A percentile compares a stretch with the other conserved stretches of the same genome.
Evolutionary conservation across 1,140 invertebrate species (phyloP).

Genomic region (Goniozus legneri): DNA sequence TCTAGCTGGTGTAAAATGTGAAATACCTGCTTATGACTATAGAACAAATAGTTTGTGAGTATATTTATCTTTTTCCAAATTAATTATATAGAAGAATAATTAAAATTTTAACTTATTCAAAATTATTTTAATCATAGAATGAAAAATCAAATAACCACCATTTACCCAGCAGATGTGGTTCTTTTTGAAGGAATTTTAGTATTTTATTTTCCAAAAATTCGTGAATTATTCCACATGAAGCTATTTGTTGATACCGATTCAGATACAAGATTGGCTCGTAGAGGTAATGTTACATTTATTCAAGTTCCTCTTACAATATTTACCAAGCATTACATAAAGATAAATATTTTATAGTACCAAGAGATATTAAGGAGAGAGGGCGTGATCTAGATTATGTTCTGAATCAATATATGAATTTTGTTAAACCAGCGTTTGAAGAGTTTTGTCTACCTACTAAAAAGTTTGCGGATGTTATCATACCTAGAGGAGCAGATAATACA

Average conservation of each 20-base stretch:
- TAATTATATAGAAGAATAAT: background rate
- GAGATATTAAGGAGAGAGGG: conserved; percentile 92
- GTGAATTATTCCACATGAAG: conserved; percentile 98
- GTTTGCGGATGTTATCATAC: conserved; percentile 99
- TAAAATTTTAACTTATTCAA: conserved; percentile 8
- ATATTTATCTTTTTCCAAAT: conserved; percentile 7
- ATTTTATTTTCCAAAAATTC: conserved; percentile 93
- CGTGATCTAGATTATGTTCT: conserved; percentile 92
- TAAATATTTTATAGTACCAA: conserved; percentile 73
- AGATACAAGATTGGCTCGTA: conserved; percentile 89
- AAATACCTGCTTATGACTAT: conserved; percentile 90
- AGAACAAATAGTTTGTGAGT: conserved; percentile 77
- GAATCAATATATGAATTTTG: conserved; percentile 94
- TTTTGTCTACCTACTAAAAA: conserved; percentile 99
- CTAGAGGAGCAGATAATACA: conserved; percentile 92
- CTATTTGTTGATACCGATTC: conserved; percentile 99
- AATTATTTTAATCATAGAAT: conserved; percentile 60
- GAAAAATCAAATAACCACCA: conserved; percentile 69
- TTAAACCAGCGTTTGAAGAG: conserved; percentile 98
- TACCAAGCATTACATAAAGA: background rate
- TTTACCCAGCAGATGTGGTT: conserved; percentile 98
- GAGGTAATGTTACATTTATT: conserved; percentile 65
- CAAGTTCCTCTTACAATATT: no score
- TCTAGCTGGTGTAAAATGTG: conserved; percentile 76
- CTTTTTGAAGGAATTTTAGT: conserved; percentile 97